Percentiles rank a stretch among this genome's conserved stretches.
Conservation (phyloP, 2,113 vertebrate genomes). For the Bothrops jararaca region DNA sequence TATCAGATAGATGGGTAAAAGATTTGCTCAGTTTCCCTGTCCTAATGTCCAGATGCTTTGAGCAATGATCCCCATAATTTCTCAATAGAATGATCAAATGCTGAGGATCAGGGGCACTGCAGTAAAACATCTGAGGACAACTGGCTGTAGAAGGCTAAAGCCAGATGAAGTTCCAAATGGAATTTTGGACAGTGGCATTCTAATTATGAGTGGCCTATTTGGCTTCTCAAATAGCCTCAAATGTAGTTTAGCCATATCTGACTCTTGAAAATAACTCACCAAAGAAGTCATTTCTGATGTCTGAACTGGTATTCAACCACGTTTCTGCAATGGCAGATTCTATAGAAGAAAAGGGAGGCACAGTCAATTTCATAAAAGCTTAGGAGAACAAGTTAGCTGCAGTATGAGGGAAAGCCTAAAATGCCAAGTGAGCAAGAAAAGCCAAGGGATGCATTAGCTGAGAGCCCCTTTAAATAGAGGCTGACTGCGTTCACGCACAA, state of each 20-base stretch:
- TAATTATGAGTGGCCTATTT: not conserved
- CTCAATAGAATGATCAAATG: not conserved
- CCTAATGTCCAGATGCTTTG: not conserved
- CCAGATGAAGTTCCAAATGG: not conserved
- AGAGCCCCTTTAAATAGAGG: not conserved
- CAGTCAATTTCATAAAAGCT: not conserved
- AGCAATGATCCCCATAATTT: not conserved
- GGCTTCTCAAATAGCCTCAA: too few relatives aligned
- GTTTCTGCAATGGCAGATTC: not conserved
- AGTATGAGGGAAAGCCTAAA: not conserved
- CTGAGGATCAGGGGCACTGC: not conserved
- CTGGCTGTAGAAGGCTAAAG: not conserved
- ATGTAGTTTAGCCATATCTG: too few relatives aligned
- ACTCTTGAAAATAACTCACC: not conserved
- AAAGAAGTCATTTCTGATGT: conserved; percentile 13
- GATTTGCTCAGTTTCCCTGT: not conserved
- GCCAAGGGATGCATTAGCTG: too few relatives aligned
- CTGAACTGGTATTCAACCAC: not conserved
- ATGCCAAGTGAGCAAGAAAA: not conserved
- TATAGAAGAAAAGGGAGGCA: not conserved
- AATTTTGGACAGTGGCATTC: not conserved
- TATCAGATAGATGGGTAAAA: not conserved
- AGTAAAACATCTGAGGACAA: not conserved
- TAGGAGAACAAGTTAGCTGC: not conserved
- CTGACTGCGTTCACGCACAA: not conserved